Conservation (phyloP, 2,888 invertebrate genomes). For the Cantharis lateralis region DNA sequence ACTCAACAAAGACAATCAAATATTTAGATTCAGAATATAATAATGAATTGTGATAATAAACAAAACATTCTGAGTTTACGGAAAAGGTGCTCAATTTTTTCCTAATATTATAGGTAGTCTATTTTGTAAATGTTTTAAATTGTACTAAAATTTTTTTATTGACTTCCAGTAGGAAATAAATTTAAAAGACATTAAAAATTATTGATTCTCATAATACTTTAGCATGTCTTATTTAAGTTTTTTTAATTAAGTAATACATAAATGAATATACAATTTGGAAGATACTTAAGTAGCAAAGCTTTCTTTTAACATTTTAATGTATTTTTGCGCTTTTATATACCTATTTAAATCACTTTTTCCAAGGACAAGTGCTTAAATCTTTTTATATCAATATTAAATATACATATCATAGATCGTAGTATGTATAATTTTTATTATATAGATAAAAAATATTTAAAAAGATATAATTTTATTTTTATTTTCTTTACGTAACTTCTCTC, state of each 20-base stretch:
- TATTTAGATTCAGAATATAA: neutral
- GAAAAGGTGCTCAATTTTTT: neutral
- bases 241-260: neutral
- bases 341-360: neutral
- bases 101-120: neutral
- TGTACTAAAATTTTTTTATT: neutral
- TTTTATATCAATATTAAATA: neutral
- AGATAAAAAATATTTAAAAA: neutral
- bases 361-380: neutral
- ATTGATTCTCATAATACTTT: neutral
- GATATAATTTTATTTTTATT: neutral
- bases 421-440: neutral
- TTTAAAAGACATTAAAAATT: neutral
- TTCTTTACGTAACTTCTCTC: neutral
- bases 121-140: neutral
- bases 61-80: neutral
- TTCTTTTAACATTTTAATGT: constrained; percentile 1
- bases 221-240: neutral
- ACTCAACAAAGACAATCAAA: neutral
- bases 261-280: neutral
- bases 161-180: neutral
- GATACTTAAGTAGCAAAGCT: neutral
- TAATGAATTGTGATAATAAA: constrained; percentile 22
- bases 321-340: neutral
- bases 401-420: neutral